Evolutionary conservation across 2,797 vertebrate species (phyloP).

Genomic region (Scarus forsteni): DNA sequence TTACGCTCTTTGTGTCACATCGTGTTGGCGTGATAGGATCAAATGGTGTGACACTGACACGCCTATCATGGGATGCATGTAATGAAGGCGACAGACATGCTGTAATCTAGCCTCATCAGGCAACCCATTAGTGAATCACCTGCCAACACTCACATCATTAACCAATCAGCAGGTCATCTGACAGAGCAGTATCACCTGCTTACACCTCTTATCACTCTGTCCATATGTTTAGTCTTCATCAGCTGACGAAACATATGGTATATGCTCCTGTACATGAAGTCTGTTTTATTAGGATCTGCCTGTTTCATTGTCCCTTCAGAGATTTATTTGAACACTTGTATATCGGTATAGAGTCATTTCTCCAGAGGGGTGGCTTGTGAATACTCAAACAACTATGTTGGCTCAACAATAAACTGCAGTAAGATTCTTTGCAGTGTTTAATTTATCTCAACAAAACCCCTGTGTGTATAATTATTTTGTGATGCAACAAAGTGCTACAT

Average conservation of each 20-base stretch:
- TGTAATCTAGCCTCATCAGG: conserved; percentile 67
- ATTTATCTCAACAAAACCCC: no score
- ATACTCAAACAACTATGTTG: no score
- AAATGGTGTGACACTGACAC: conserved; percentile 70
- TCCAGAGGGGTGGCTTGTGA: no score
- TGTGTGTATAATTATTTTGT: no score
- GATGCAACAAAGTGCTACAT: no score
- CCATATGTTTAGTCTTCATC: conserved; percentile 53
- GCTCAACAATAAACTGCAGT: no score
- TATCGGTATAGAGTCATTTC: no score
- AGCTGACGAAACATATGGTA: neutral
- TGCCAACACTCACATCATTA: conserved; percentile 73
- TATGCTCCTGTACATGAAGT: no score
- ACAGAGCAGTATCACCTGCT: conserved; percentile 55
- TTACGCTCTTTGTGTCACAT: conserved; percentile 62
- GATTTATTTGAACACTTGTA: no score
- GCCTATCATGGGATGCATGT: conserved; percentile 60
- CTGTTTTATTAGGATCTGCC: no score
- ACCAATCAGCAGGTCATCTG: conserved; percentile 71
- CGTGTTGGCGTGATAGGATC: conserved; percentile 61
- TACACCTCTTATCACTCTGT: conserved; percentile 58
- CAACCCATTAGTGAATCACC: conserved; percentile 73
- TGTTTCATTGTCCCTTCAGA: neutral
- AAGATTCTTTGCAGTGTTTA: no score
- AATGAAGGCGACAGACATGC: conserved; percentile 48